Base-by-base conservation (phyloP, 2,113 vertebrate genomes). In the Forbesichthys agassizii region DNA sequence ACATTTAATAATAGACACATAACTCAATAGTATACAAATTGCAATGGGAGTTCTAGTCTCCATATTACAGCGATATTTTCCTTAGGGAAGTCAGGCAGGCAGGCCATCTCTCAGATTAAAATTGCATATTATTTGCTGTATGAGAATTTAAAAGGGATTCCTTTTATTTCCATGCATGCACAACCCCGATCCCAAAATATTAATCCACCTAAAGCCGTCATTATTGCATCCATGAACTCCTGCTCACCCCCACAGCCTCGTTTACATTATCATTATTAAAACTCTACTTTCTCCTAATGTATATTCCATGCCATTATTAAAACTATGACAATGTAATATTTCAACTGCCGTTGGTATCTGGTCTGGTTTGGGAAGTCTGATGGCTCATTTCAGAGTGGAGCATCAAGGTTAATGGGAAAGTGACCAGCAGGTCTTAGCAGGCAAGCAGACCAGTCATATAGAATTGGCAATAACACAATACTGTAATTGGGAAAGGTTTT, bases 151-250 rank as follows among this genome's bases (percentile, higher is more conserved):
- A 47, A 54, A 77, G 55, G 20, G 33, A 53, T 65, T 72, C 65
- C 56, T 67, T 75, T 75, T 72, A 68, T 75, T 78, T 88, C 79
- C 66, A 72, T 65, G 66, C 52, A 84, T 85, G 78, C 79, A 78
- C 67, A 65, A 36, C 52, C 18, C 9, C n/a, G 3, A 49, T 36
- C 62, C 49, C 66, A 83, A 86, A 80, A 75, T 77, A 79, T 79
- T 64, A 86, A 82, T 80, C 82, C 66, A 70, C 47, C 78, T 77
- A 81, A 86, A 63, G 75, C 71, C 79, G 60, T 81, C 79, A 82
- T 84, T 81, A 84, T 84, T 86, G 81, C 74, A 85, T 72, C 78
- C 64, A 52, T 84, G 85, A 88, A 82, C 88, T 81, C 77, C 33
- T 51, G 60, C 71, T 87, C 83, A 84, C 84, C 82, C 80, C 74